A percentile compares a stretch with the other conserved stretches of the same genome.
Evolutionary conservation across 2,797 vertebrate species (phyloP).

Genomic region (Enteromius radiatus): DNA sequence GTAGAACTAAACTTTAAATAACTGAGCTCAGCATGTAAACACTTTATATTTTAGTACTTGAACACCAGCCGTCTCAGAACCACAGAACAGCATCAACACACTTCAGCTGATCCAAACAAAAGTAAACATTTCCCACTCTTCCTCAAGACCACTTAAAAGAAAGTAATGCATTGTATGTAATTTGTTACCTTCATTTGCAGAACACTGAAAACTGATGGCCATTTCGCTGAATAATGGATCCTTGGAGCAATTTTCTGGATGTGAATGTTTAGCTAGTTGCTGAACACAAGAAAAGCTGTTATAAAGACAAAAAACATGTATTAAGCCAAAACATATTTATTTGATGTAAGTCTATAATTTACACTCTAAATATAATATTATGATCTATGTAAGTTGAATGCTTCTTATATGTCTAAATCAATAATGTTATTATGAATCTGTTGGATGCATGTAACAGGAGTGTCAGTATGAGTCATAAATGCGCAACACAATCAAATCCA

Average conservation of each 20-base stretch:
- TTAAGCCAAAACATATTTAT: not conserved
- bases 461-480: slow-evolving; percentile 16
- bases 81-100: slow-evolving; percentile 8
- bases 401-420: not conserved
- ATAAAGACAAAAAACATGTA: not conserved
- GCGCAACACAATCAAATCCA: not conserved
- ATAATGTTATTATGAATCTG: not conserved
- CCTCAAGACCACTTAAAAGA: not conserved
- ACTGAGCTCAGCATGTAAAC: slow-evolving; percentile 14
- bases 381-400: not conserved
- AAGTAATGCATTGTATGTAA: not conserved
- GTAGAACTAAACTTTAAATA: slow-evolving; percentile 17
- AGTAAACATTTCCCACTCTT: not conserved
- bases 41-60: not conserved
- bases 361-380: not conserved
- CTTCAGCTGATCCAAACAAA: not conserved
- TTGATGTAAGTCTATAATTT: not conserved
- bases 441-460: not conserved
- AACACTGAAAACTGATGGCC: not conserved
- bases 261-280: not conserved
- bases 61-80: not conserved
- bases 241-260: not conserved
- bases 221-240: not conserved
- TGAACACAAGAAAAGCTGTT: not conserved
- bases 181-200: not conserved